Base-by-base conservation (phyloP, 1,140 invertebrate genomes). In the Triops cancriformis region DNA sequence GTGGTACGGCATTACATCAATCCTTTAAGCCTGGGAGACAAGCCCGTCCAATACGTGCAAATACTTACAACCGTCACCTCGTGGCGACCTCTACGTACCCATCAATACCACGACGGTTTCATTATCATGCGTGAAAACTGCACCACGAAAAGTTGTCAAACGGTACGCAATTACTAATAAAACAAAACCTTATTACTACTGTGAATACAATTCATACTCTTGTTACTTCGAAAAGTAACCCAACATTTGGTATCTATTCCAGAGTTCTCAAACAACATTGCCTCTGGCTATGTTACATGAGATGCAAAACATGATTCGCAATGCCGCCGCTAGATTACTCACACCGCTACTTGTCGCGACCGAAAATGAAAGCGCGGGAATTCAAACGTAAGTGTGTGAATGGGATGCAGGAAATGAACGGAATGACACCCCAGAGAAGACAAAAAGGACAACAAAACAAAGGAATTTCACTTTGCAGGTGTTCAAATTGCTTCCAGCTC, bases 401-500 rank as follows among this genome's bases (percentile, higher is more conserved):
- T 74, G 72, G 26, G 18, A 77, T 18, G 1, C n/a, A 64, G 7
- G 1, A 64, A 64, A 64, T 64, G n/a, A 23, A 64, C 18, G 51
- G 51, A 64, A 64, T 64, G 51, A 64, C 18, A 64, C 3, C 14
- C 5, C n/a, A 1, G 31, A 73, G n/a, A 31, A 14, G 18, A n/a
- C 23, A 72, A 76, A 76, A 10, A 18, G 28, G 28, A 37, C 7
- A 37, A 4, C 31, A 7, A 37, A 37, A 37, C 31, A 37, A 37
- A 37, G 31, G 31, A 37, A 37, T 26, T 80, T 51, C 75, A 41
- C 42, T 79, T 18, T 79, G 28, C 80, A 83, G 82, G 72, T 84
- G 83, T 77, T 73, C 75, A 11, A 79, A 81, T 73, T 85, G 84
- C 77, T 85, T 84, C 78, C 84, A 85, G 77, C 74, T 85, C 26